Evolutionary conservation across 2,797 vertebrate species (phyloP), one percentile per base, ranked within the genome.

Genomic region (Megalops cyprinoides): DNA sequence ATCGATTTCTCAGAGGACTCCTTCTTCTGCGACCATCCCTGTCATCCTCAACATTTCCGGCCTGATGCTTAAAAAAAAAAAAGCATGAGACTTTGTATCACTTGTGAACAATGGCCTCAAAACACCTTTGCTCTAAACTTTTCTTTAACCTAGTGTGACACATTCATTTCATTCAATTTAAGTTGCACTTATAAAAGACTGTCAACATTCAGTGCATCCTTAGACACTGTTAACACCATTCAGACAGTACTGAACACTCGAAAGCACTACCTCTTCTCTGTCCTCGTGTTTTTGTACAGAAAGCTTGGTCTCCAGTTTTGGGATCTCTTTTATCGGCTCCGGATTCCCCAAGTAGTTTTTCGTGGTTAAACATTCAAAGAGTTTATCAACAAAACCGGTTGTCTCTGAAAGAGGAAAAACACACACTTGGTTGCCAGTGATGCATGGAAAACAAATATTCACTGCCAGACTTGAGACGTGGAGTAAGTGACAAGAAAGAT

Each of bases 301-400:
- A 81, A 92, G 90, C 88, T 97, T 98, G 0, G 87, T 82, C 83
- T 98, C 97, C 74, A 95, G 95, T 90, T 97, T 99, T 4, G 94
- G 84, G 71, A 91, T 87, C 85, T 98, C 97, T 86, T 96, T 96
- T 76, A 91, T 93, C 84, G 94, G 92, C 46, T 81, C 79, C 85
- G 96, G 90, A 81, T 89, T 93, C 82, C 92, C 93, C 85, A 96
- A 87, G 85, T 99, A 99, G 91, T 97, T 97, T 92, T 98, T 98
- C 58, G 97, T 98, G 83, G 95, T 95, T 78, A 99, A 92, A 91
- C 97, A 96, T 92, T 99, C 98, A 89, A 99, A 99, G 67, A 99
- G 96, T 91, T 98, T 99, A 92, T 99, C 97, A 51, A 99, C 98
- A 95, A 99, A 99, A 81, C 95, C 97, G 77, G 96, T 95, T 28